Conservation (phyloP, 2,113 vertebrate genomes). For the Crotalus tigris region DNA sequence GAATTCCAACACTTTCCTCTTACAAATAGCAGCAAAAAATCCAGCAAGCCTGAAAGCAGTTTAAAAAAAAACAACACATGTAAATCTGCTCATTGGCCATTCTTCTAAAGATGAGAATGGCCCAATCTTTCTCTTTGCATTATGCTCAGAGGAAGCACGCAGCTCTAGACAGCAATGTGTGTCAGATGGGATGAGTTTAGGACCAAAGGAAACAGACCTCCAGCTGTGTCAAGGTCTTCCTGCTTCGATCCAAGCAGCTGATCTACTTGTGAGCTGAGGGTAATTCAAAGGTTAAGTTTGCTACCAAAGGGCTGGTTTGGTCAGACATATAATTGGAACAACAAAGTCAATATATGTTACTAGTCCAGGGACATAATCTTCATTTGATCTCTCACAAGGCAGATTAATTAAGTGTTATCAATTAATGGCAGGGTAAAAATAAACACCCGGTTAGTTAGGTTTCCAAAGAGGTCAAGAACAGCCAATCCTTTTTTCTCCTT, state of each 20-base stretch:
- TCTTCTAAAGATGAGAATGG: constrained; percentile 46
- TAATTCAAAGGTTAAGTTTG: constrained; percentile 75
- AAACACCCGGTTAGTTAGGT: constrained; percentile 68
- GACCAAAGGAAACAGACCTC: constrained; percentile 6
- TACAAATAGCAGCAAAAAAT: constrained; percentile 26
- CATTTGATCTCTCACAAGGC: constrained; percentile 76
- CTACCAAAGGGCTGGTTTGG: constrained; percentile 66
- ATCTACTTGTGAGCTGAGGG: constrained; percentile 62
- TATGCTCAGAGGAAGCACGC: neutral
- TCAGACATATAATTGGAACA: constrained; percentile 73
- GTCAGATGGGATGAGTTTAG: constrained; percentile 46
- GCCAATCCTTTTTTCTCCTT: constrained; percentile 17
- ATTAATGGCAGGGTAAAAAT: constrained; percentile 78
- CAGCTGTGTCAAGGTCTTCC: constrained; percentile 61
- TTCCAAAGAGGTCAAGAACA: constrained; percentile 56
- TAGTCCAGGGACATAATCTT: constrained; percentile 69
- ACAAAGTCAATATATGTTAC: constrained; percentile 72
- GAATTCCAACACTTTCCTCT: neutral
- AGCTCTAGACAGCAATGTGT: constrained; percentile 32
- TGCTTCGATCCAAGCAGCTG: constrained; percentile 63
- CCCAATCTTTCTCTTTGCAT: neutral
- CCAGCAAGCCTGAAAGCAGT: constrained; percentile 28
- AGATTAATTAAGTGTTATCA: constrained; percentile 85
- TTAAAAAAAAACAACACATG: neutral
- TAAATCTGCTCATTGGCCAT: constrained; percentile 39